Conservation (phyloP, 92 coral and sea anemone species). For the Phenganax stokvisi region DNA sequence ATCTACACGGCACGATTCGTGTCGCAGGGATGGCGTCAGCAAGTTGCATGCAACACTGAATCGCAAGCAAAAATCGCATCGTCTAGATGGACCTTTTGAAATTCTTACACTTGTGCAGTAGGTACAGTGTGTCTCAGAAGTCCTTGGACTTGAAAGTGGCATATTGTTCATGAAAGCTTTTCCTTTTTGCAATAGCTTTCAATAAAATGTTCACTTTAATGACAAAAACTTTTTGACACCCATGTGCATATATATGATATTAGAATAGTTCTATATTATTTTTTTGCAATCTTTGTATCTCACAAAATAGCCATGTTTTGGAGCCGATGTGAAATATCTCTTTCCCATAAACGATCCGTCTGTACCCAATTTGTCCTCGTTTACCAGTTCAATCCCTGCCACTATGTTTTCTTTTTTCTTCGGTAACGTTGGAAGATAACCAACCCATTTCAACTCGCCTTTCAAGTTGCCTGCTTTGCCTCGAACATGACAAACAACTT, state of each 20-base stretch:
- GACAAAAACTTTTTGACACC: not conserved
- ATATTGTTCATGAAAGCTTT: too few relatives aligned
- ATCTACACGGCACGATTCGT: too few relatives aligned
- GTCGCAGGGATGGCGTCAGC: too few relatives aligned
- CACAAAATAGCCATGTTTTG: slow-evolving; percentile 93
- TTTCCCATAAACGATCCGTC: slow-evolving; percentile 85
- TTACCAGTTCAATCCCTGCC: slow-evolving; percentile 77
- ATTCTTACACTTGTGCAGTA: too few relatives aligned
- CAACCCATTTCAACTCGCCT: slow-evolving; percentile 81
- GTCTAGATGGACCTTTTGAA: too few relatives aligned
- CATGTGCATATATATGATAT: not conserved
- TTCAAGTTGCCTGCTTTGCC: slow-evolving; percentile 53
- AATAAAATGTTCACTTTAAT: too few relatives aligned
- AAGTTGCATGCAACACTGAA: too few relatives aligned
- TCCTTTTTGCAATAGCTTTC: too few relatives aligned
- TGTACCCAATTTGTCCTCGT: slow-evolving; percentile 85
- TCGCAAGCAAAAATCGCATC: too few relatives aligned
- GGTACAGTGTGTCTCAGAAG: too few relatives aligned
- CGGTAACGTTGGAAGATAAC: slow-evolving; percentile 72
- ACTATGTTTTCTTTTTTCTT: slow-evolving; percentile 60
- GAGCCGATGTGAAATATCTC: slow-evolving; percentile 68
- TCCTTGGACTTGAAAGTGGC: too few relatives aligned
- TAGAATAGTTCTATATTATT: slow-evolving; percentile 1
- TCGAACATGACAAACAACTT: slow-evolving; percentile 65
- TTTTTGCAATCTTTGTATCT: slow-evolving; percentile 71